Evolutionary conservation across 2,888 invertebrate genomes (phyloP), one percentile per base, ranked within the genome.

Genomic region (Chromoteleia sp.): DNA sequence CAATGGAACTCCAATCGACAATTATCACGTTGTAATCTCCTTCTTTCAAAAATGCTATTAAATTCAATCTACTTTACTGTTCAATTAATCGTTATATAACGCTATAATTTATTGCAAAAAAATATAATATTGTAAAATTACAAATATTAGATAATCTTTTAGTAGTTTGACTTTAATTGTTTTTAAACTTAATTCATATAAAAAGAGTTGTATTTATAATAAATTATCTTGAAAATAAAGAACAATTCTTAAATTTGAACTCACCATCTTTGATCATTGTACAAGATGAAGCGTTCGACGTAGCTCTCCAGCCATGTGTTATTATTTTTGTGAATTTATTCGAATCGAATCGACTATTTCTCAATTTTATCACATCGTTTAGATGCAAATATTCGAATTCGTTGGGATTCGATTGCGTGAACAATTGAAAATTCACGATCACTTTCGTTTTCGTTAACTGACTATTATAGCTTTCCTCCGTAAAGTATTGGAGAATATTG

Each of bases 1-100:
- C 58, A 15, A 88, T 86, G 12, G 50, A 73, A 15, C 86, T 83
- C 90, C 90, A 91, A 50, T 91, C 89, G 2, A 90, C 74, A 4
- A 88, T 83, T 43, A 90, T 87, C 4, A 90, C 84, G 58, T 90
- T 90, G 82, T 85, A 88, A 59, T 89, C 87, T 0, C 77, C 86
- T 0, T 84, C 41, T 12, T 70, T 15, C 7, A 90, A 41, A 54
- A 84, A 89, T 1, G 87, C 90, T 90, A 56, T 7, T 1, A 33
- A 33, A 8, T 33, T 25, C 2, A n/a, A n/a, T n/a, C n/a, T n/a
- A n/a, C n/a, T n/a, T n/a, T n/a, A n/a, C n/a, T n/a, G n/a, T n/a
- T n/a, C n/a, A n/a, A n/a, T n/a, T n/a, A n/a, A n/a, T n/a, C n/a
- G n/a, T 41, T 14, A 0, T 36, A 70, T 2, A 25, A 25, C 25